Conservation (phyloP, 2,888 invertebrate species). For the Thymelicus lineola region DNA sequence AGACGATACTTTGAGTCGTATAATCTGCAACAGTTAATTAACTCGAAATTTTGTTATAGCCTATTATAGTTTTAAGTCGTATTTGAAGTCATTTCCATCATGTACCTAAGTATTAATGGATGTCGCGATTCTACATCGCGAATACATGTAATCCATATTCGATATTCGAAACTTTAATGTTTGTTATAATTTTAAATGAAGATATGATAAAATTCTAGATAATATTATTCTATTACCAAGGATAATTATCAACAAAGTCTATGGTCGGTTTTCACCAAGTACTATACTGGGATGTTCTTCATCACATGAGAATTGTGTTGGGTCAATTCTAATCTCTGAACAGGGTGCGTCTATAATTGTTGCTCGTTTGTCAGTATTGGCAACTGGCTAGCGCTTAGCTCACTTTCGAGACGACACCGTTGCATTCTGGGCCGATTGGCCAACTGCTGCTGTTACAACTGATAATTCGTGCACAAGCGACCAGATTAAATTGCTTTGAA, state of each 20-base stretch:
- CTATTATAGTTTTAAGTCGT: conserved; percentile 32
- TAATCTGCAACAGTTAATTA: too few species aligned
- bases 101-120: conserved; percentile 16
- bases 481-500: background rate
- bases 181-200: too few species aligned
- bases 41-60: background rate
- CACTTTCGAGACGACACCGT: conserved; percentile 53
- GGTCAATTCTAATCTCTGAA: conserved; percentile 4
- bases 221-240: background rate
- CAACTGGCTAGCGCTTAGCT: conserved; percentile 56
- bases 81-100: conserved; percentile 51
- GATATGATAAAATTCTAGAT: too few species aligned
- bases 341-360: conserved; percentile 38
- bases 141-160: conserved; percentile 9
- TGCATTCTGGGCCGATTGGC: conserved; percentile 72
- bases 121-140: conserved; percentile 5
- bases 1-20: too few species aligned
- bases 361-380: conserved; percentile 45
- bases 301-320: background rate
- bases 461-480: conserved; percentile 22
- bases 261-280: background rate
- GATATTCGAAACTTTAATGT: background rate
- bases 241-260: background rate
- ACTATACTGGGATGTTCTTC: background rate
- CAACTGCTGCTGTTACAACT: conserved; percentile 47